Percentiles rank a stretch among this genome's conserved stretches.
Evolutionary conservation across 2,888 invertebrate genomes (phyloP).

Genomic region (Hydriomena furcata): DNA sequence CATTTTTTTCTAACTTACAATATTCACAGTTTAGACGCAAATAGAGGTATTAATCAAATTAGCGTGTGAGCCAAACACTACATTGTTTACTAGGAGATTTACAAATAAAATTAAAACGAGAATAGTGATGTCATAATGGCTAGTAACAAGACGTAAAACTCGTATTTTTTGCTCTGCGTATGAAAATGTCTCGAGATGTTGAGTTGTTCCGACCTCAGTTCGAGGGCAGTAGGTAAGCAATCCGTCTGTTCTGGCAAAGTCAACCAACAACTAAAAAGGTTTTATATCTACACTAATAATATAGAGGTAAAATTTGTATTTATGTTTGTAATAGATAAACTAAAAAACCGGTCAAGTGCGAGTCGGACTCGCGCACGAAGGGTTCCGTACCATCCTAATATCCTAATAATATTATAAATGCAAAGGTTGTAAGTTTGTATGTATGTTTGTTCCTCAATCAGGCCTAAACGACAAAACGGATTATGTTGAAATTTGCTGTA

Average conservation of each 20-base stretch:
- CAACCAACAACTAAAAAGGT: no score
- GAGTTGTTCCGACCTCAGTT: not conserved
- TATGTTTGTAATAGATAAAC: no score
- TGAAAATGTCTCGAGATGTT: conserved; percentile 2
- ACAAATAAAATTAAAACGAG: conserved; percentile 31
- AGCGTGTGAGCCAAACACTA: conserved; percentile 21
- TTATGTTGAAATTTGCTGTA: no score
- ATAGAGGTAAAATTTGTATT: no score
- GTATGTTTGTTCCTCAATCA: no score
- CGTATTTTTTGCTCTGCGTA: conserved; percentile 22
- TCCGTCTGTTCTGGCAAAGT: not conserved
- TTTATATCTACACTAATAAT: no score
- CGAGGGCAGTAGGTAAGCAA: not conserved
- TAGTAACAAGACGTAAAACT: conserved; percentile 25
- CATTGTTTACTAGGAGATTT: conserved; percentile 24
- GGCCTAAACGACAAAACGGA: no score
- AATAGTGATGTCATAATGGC: conserved; percentile 27
- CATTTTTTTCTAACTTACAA: not conserved
- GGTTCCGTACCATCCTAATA: no score
- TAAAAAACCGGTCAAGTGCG: no score
- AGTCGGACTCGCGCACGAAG: no score
- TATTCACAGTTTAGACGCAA: not conserved
- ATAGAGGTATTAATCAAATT: conserved; percentile 26
- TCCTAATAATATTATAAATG: no score
- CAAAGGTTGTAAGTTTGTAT: no score